Evolutionary conservation across 2,797 vertebrate species (phyloP).

Genomic region (Poeciliopsis gracilis): DNA sequence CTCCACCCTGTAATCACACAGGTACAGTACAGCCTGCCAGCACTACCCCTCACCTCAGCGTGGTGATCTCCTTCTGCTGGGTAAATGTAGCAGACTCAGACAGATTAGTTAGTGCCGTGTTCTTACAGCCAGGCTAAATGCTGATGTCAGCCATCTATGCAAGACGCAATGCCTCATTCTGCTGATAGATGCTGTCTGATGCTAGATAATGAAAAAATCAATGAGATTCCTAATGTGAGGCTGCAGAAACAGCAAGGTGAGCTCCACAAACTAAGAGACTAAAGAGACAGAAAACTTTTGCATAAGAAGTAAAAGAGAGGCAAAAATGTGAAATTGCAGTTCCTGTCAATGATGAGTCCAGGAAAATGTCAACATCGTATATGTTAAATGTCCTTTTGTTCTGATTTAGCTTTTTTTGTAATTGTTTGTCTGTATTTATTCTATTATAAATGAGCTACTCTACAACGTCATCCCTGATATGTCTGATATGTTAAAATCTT

Average conservation of each 20-base stretch:
- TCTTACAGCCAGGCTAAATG: neutral
- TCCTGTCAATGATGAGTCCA: neutral
- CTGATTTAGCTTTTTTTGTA: neutral
- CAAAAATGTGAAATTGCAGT: neutral
- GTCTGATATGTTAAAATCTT: neutral
- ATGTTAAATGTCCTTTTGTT: neutral
- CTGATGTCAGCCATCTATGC: neutral
- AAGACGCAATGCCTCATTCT: neutral
- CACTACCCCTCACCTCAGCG: conserved; percentile 2
- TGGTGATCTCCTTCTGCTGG: neutral
- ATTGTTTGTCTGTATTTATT: neutral
- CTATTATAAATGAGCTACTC: neutral
- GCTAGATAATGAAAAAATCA: neutral
- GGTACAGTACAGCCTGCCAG: conserved; percentile 13
- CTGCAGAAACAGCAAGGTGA: neutral
- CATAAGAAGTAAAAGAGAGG: neutral
- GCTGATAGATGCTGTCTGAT: neutral
- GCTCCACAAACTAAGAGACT: no score
- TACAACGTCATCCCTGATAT: neutral
- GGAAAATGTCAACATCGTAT: neutral
- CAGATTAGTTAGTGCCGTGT: conserved; percentile 3
- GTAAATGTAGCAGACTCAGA: conserved; percentile 9
- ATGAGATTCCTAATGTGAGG: neutral
- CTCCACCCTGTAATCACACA: conserved; percentile 41
- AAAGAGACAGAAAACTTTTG: no score